phyloP scores from a whole-genome alignment of 2,888 invertebrate species.

The Cyclophora albipunctata region DNA sequence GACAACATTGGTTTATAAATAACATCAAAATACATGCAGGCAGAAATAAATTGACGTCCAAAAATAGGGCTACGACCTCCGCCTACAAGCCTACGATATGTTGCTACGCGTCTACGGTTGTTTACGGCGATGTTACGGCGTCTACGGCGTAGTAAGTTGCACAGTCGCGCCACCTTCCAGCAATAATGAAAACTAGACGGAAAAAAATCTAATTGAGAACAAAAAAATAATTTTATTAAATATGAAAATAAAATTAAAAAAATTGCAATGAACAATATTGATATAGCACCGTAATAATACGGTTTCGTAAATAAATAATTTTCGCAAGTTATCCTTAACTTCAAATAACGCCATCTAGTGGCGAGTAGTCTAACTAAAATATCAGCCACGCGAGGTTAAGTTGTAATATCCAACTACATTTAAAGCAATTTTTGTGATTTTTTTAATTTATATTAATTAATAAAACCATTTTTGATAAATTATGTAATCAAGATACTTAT shows the following conservation, averaged over 20 bases:
- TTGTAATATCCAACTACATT: no score
- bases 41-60: no score
- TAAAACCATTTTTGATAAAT: no score
- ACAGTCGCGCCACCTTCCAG: slow-evolving; percentile 8
- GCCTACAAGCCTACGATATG: slow-evolving; percentile 1
- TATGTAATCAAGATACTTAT: no score
- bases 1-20: no score
- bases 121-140: not conserved
- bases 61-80: no score
- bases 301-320: no score
- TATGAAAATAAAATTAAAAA: slow-evolving; percentile 7
- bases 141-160: slow-evolving; percentile 2
- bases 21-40: no score
- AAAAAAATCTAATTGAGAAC: not conserved
- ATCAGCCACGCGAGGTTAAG: not conserved
- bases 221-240: slow-evolving; percentile 9
- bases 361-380: slow-evolving; percentile 29
- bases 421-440: no score
- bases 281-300: no score
- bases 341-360: slow-evolving; percentile 40
- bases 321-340: not conserved
- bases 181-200: not conserved
- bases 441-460: no score
- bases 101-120: not conserved
- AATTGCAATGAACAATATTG: no score